Conservation (phyloP, 2,888 invertebrate species). For the Dendrolimus pini region DNA sequence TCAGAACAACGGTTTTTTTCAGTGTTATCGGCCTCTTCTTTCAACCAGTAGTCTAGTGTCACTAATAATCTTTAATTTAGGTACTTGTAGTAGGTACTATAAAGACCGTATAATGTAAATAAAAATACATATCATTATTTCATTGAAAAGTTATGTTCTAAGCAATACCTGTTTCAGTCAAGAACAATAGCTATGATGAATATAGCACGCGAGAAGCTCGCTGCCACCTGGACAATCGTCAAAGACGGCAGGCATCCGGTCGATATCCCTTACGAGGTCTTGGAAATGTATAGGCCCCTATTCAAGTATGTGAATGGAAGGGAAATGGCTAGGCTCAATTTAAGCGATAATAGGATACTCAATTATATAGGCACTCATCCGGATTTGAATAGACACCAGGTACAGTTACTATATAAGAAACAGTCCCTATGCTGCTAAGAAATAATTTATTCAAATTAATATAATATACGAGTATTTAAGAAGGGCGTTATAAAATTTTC, state of each 20-base stretch:
- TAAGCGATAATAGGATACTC: slow-evolving; percentile 44
- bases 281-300: slow-evolving; percentile 53
- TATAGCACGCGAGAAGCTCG: slow-evolving; percentile 48
- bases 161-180: slow-evolving; percentile 27
- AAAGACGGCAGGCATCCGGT: slow-evolving; percentile 23
- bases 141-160: too few species aligned
- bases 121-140: too few species aligned
- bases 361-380: slow-evolving; percentile 57
- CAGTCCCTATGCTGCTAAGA: too few species aligned
- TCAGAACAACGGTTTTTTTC: too few species aligned
- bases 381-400: slow-evolving; percentile 57
- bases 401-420: slow-evolving; percentile 10
- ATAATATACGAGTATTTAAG: too few species aligned
- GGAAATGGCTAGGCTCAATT: slow-evolving; percentile 54
- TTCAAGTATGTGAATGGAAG: slow-evolving; percentile 55
- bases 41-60: too few species aligned
- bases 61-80: too few species aligned
- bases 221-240: slow-evolving; percentile 49
- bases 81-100: too few species aligned
- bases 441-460: too few species aligned
- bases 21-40: too few species aligned
- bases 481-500: too few species aligned
- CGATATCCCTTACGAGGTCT: slow-evolving; percentile 28
- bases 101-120: too few species aligned
- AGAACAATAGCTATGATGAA: slow-evolving; percentile 64